Evolutionary conservation across 2,888 invertebrate species (phyloP), one percentile per base, ranked within the genome.

Genomic region (Bombyx huttoni): DNA sequence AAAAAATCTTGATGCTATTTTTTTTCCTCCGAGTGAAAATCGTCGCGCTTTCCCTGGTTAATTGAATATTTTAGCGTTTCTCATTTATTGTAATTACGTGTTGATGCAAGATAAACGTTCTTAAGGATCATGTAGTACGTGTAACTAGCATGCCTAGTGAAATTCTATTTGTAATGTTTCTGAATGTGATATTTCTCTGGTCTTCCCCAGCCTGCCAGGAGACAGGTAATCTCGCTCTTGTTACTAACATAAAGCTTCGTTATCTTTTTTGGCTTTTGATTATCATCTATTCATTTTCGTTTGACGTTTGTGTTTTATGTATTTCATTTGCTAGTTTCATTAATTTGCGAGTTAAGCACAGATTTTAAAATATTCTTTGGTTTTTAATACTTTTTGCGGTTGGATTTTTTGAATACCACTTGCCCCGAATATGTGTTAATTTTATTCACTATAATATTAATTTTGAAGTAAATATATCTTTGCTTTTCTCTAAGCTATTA

Each of bases 191-290:
- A 81, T 40, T 87, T 88, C 83, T 89, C 81, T 88, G 79, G 72
- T 88, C 89, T 89, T 88, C 65, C 86, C 68, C 89, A 89, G 89
- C 89, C 88, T 89, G 89, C 89, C 89, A 89, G 89, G 89, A 89
- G 73, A 82, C 89, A 89, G 89, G 89, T 89, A 89, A 87, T 63
- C 65, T 66, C 60, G 62, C 56, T 58, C 55, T 59, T 61, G 56
- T 46, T 24, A 13, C 40, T 51, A 53, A n/a, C 47, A 51, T 45
- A 46, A 7, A 46, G 50, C 50, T 51, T 45, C 24, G 34, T 45
- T 51, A 49, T 53, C 40, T 48, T 51, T 50, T 47, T 33, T 56
- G 51, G 55, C 52, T 58, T 59, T 54, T 34, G 46, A 51, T 56
- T 57, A 49, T 24, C 57, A 59, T 55, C 54, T 54, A 57, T 53